Base-by-base conservation (phyloP, 2,797 vertebrate species). In the Arrhamphus sclerolepis region DNA sequence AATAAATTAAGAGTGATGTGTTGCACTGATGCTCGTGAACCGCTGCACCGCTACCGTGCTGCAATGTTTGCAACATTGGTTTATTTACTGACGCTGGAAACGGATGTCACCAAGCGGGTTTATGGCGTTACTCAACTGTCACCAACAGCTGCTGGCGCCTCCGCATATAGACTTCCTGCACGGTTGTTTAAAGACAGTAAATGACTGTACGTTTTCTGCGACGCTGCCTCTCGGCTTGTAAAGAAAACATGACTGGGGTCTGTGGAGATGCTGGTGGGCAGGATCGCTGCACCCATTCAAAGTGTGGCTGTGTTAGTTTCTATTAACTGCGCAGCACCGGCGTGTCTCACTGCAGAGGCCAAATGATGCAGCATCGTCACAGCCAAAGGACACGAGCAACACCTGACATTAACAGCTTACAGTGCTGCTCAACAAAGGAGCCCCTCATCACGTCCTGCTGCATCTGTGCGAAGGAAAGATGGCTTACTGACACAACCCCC, bases 341-440 rank as follows among this genome's bases (percentile, higher is more conserved):
- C 31, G 31, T 7, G 31, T 70, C 65, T 72, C 47, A 84, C 85
- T 63, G 88, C 86, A 86, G 80, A 83, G 83, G 81, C 74, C 82
- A 75, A 24, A 61, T 49, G 72, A 84, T 82, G 85, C 86, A 66
- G 71, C 72, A 70, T 9, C 29, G 26, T 34, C 52, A 18, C 38
- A 26, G 43, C 20, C 43, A 5, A 11, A 20, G 9, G 18, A 46
- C 11, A 44, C 6, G 14, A 1, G 13, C 34, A 14, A 38, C 34
- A 38, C 34, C 34, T 38, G 34, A 38, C 34, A 38, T 1, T 14
- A 11, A 11, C 31, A 2, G 7, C 31, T 34, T 11, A 34, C 9
- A 11, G 11, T 11, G 13, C 34, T 16, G 34, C 34, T 14, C 13
- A 3, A 38, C 13, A 38, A 38, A 13, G 13, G 13, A 13, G 11